Percentiles rank a stretch among this genome's conserved stretches.
phyloP scores from a whole-genome alignment of 1,140 invertebrate genomes.

The Nomia melanderi region DNA sequence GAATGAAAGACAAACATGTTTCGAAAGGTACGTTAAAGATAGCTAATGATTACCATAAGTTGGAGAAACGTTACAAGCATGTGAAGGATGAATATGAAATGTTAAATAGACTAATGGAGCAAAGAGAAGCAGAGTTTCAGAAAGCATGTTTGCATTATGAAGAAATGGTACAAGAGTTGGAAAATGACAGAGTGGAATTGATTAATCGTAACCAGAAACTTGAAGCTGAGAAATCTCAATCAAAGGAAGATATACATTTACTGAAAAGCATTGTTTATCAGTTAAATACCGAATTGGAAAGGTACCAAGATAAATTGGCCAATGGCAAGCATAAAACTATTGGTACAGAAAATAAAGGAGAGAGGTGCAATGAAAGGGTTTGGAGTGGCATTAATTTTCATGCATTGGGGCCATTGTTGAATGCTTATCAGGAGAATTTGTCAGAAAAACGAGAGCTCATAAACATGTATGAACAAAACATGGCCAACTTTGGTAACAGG shows the following conservation, averaged over 20 bases:
- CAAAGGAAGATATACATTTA: conserved; percentile 83
- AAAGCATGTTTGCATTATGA: conserved; percentile 66
- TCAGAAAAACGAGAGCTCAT: conserved; percentile 85
- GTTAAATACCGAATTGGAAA: conserved; percentile 85
- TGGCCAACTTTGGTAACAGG: conserved; percentile 83
- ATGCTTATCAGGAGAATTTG: conserved; percentile 86
- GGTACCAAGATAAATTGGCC: conserved; percentile 85
- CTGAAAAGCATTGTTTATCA: conserved; percentile 86
- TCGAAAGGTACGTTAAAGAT: conserved; percentile 59
- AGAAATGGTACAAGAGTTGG: conserved; percentile 61
- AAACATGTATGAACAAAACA: conserved; percentile 82
- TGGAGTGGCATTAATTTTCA: conserved; percentile 83
- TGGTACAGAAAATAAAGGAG: conserved; percentile 53
- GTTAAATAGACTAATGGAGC: conserved; percentile 55
- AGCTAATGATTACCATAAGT: conserved; percentile 69
- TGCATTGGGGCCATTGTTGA: conserved; percentile 83
- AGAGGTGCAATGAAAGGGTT: conserved; percentile 61
- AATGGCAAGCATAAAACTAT: conserved; percentile 51
- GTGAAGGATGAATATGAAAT: conserved; percentile 59
- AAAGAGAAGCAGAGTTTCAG: conserved; percentile 68
- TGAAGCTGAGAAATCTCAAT: conserved; percentile 80
- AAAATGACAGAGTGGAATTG: conserved; percentile 66
- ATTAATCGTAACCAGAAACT: conserved; percentile 67
- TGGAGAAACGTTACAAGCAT: conserved; percentile 66
- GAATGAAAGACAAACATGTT: conserved; percentile 59